A percentile compares a stretch with the other conserved stretches of the same genome.
These are phyloP conservation scores for Ceratothoa steindachneri DNA, from an alignment of 2,888 invertebrate species.

Conservation along the genomic window DNA sequence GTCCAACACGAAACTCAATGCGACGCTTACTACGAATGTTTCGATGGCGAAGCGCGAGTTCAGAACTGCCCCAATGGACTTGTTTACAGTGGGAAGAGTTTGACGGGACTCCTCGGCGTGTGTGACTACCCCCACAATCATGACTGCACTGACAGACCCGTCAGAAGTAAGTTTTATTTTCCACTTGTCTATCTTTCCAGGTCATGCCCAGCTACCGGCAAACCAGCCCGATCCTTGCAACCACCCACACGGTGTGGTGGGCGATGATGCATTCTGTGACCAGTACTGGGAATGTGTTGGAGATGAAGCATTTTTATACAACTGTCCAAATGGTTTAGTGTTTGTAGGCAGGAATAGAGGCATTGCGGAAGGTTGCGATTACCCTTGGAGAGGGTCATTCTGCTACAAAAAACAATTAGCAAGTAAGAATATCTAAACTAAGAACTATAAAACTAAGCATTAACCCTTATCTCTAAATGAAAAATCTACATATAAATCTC, in stretches of 20 bases:
- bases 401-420: constrained; percentile 72
- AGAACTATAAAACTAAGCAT: too few relatives aligned
- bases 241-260: constrained; percentile 68
- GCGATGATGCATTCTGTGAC: constrained; percentile 76
- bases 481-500: background rate
- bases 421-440: constrained; percentile 59
- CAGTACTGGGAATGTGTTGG: constrained; percentile 81
- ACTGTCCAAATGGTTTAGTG: constrained; percentile 84
- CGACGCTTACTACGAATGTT: constrained; percentile 52
- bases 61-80: constrained; percentile 52
- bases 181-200: constrained; percentile 19
- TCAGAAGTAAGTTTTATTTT: constrained; percentile 50
- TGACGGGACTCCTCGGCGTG: constrained; percentile 49
- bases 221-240: constrained; percentile 68
- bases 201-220: constrained; percentile 18
- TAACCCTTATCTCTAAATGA: too few relatives aligned
- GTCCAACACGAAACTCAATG: constrained; percentile 51
- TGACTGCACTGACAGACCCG: constrained; percentile 51
- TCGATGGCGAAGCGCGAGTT: constrained; percentile 49
- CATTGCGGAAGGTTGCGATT: constrained; percentile 83
- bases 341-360: constrained; percentile 83
- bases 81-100: constrained; percentile 51
- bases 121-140: constrained; percentile 53
- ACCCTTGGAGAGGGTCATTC: constrained; percentile 76
- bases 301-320: constrained; percentile 75